phyloP scores from a whole-genome alignment of 1,140 invertebrate genomes.

The Melipona quadrifasciata region DNA sequence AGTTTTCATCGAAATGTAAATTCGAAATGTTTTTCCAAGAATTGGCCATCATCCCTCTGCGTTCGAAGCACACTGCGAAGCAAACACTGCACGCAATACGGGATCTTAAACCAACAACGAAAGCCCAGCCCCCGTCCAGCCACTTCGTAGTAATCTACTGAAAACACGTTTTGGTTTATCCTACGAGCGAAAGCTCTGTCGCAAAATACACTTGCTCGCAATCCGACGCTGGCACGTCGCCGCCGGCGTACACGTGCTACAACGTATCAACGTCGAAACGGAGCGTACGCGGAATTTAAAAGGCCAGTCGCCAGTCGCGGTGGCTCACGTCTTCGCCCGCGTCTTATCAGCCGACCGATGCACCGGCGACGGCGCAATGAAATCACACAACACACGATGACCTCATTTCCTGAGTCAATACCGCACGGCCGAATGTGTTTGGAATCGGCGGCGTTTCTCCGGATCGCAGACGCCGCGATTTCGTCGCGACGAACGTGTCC shows the following conservation, averaged over 20 bases:
- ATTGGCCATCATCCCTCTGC: not conserved
- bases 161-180: not conserved
- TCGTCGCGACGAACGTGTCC: constrained; percentile 53
- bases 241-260: constrained; percentile 46
- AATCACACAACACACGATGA: constrained; percentile 58
- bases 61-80: not conserved
- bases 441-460: constrained; percentile 46
- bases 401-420: constrained; percentile 65
- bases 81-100: not conserved
- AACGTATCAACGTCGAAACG: constrained; percentile 46
- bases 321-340: constrained; percentile 53
- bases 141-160: constrained; percentile 32
- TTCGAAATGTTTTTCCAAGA: not conserved
- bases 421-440: constrained; percentile 41
- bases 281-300: constrained; percentile 53
- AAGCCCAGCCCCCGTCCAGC: not conserved
- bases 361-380: constrained; percentile 56
- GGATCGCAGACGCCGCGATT: constrained; percentile 48
- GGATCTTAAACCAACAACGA: not conserved
- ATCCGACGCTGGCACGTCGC: constrained; percentile 3
- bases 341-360: constrained; percentile 52
- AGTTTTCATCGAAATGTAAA: too few relatives aligned
- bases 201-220: constrained; percentile 12
- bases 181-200: not conserved
- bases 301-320: constrained; percentile 19